These are phyloP conservation scores for Micromesistius poutassou DNA, from an alignment of 2,797 vertebrate genomes.

Conservation along the genomic window DNA sequence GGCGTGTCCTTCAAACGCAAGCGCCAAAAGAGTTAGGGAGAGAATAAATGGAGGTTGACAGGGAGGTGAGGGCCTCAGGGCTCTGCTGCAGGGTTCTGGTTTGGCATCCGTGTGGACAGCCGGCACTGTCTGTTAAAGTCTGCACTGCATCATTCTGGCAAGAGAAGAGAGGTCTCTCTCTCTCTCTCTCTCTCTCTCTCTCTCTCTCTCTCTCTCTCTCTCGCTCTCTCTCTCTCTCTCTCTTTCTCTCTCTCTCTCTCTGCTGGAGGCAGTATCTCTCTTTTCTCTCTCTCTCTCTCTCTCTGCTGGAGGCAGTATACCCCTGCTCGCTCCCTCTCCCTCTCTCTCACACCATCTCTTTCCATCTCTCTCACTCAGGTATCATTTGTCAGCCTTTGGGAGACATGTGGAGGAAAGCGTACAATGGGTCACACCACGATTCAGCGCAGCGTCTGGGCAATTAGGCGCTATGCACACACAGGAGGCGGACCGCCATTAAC, in stretches of 20 bases:
- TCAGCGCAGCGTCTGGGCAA: neutral
- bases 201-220: neutral
- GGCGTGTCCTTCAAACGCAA: slow-evolving; percentile 2
- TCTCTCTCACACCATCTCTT: neutral
- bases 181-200: neutral
- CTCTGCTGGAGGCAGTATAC: neutral
- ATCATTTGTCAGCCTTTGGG: neutral
- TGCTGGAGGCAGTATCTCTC: neutral
- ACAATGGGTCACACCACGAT: neutral
- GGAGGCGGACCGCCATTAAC: neutral
- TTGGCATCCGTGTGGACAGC: slow-evolving; percentile 31
- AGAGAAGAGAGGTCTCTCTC: slow-evolving; percentile 45
- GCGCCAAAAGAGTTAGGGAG: neutral
- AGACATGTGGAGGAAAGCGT: neutral
- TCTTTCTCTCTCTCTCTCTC: neutral
- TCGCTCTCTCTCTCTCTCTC: neutral
- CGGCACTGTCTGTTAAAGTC: slow-evolving; percentile 21
- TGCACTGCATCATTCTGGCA: slow-evolving; percentile 51
- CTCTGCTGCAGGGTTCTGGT: slow-evolving; percentile 49
- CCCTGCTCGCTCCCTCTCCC: neutral
- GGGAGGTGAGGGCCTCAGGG: slow-evolving; percentile 23
- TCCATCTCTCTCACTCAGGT: neutral
- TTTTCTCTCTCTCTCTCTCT: too few species aligned
- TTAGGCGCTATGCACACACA: neutral
- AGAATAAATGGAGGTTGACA: slow-evolving; percentile 25